These are phyloP conservation scores for Pseudomyrmex dendroicus DNA, from an alignment of 1,140 invertebrate species.

Conservation along the genomic window DNA sequence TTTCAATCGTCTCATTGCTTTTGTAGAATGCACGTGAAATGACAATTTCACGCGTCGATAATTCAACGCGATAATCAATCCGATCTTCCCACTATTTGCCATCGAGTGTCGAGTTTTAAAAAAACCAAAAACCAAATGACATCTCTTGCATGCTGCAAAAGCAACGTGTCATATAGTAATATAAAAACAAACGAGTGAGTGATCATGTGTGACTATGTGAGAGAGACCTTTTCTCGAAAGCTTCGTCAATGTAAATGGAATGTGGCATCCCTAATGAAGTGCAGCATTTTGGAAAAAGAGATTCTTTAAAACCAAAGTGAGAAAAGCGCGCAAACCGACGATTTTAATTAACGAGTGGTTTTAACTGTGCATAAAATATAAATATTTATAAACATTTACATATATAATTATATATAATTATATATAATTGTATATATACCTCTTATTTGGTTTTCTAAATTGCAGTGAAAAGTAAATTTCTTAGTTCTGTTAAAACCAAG, in stretches of 20 bases:
- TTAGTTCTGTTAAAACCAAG: background rate
- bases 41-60: conserved; percentile 26
- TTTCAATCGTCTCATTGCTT: conserved; percentile 78
- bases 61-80: conserved; percentile 33
- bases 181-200: conserved; percentile 62
- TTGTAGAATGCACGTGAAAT: conserved; percentile 73
- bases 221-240: conserved; percentile 82
- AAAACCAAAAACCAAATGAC: background rate
- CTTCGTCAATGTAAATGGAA: conserved; percentile 85
- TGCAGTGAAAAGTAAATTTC: background rate
- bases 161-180: conserved; percentile 38
- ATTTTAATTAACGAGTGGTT: background rate
- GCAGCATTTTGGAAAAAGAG: conserved; percentile 82
- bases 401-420: conserved; percentile 20
- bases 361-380: background rate
- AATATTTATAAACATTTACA: conserved; percentile 12
- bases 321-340: conserved; percentile 61
- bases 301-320: conserved; percentile 67
- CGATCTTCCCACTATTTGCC: conserved; percentile 15
- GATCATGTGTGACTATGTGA: conserved; percentile 68
- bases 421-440: background rate
- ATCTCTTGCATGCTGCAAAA: conserved; percentile 55
- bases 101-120: background rate
- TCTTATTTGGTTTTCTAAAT: background rate
- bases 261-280: conserved; percentile 84